Conservation (phyloP, 2,797 vertebrate genomes). For the Oryzias sinensis region DNA sequence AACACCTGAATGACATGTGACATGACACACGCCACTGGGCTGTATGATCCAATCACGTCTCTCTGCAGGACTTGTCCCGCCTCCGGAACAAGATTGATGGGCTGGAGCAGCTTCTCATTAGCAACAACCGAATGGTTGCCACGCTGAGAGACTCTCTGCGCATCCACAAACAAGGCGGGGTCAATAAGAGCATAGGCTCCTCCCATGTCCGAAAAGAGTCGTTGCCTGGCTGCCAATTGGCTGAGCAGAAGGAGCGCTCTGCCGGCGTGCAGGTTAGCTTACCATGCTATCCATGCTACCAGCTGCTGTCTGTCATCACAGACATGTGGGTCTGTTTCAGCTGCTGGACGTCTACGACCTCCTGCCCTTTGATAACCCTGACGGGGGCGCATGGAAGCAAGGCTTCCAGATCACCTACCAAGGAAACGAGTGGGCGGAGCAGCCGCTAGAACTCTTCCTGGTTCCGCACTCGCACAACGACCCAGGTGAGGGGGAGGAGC, state of each 20-base stretch:
- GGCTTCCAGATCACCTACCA: conserved; percentile 89
- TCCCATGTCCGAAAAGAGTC: conserved; percentile 12
- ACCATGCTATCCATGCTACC: background rate
- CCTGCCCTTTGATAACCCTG: conserved; percentile 88
- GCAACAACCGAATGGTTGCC: conserved; percentile 90
- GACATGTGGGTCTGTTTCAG: conserved; percentile 53
- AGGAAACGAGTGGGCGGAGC: conserved; percentile 83
- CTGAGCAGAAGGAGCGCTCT: conserved; percentile 52
- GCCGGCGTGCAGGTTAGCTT: conserved; percentile 82
- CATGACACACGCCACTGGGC: no score
- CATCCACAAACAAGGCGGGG: conserved; percentile 76
- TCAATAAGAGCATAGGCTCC: conserved; percentile 64
- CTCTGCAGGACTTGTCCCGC: conserved; percentile 82
- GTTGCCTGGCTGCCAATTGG: conserved; percentile 73
- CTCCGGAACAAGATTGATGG: conserved; percentile 91
- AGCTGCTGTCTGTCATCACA: background rate
- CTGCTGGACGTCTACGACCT: conserved; percentile 89
- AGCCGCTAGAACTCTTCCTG: conserved; percentile 87
- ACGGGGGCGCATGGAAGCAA: conserved; percentile 94
- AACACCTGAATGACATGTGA: no score
- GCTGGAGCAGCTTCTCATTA: conserved; percentile 83
- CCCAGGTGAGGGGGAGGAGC: conserved; percentile 71
- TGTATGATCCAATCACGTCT: conserved; percentile 9
- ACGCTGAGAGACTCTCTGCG: conserved; percentile 86
- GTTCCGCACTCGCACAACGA: conserved; percentile 96